A percentile compares a stretch with the other conserved stretches of the same genome.
Conservation (phyloP, 2,797 vertebrate genomes). For the Salarias fasciatus region DNA sequence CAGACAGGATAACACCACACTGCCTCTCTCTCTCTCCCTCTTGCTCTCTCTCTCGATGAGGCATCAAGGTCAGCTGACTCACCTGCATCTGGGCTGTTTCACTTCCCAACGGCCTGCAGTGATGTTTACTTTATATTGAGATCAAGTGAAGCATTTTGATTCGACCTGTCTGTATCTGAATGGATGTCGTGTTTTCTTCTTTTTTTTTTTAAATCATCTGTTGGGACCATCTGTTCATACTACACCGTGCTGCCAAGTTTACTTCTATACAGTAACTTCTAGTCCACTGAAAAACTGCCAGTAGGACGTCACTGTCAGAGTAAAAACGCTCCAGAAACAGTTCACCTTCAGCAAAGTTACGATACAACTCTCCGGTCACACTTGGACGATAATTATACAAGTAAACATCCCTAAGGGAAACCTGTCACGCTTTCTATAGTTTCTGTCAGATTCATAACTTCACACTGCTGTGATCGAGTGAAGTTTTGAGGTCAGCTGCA, state of each 20-base stretch:
- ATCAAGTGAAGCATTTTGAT: constrained; percentile 19
- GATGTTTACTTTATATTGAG: constrained; percentile 31
- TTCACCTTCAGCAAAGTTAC: neutral
- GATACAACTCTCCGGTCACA: neutral
- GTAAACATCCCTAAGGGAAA: neutral
- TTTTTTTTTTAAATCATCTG: constrained; percentile 53
- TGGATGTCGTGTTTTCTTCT: constrained; percentile 3
- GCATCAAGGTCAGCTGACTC: constrained; percentile 63
- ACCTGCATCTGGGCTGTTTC: constrained; percentile 41
- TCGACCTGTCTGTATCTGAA: constrained; percentile 31
- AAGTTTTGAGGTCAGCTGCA: too few species aligned
- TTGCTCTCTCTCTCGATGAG: constrained; percentile 24
- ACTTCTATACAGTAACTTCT: constrained; percentile 23
- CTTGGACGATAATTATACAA: neutral
- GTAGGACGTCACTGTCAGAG: constrained; percentile 7
- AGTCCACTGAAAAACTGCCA: constrained; percentile 17
- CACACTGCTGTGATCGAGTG: too few species aligned
- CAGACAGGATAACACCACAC: constrained; percentile 42
- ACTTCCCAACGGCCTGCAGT: constrained; percentile 22
- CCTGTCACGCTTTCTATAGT: too few species aligned
- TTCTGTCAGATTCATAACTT: too few species aligned
- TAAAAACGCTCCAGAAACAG: constrained; percentile 14
- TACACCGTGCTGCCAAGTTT: constrained; percentile 40
- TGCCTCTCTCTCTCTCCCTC: constrained; percentile 4
- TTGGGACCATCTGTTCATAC: constrained; percentile 54